Conservation (phyloP, 2,113 vertebrate species). For the Plecturocebus donacophilus region DNA sequence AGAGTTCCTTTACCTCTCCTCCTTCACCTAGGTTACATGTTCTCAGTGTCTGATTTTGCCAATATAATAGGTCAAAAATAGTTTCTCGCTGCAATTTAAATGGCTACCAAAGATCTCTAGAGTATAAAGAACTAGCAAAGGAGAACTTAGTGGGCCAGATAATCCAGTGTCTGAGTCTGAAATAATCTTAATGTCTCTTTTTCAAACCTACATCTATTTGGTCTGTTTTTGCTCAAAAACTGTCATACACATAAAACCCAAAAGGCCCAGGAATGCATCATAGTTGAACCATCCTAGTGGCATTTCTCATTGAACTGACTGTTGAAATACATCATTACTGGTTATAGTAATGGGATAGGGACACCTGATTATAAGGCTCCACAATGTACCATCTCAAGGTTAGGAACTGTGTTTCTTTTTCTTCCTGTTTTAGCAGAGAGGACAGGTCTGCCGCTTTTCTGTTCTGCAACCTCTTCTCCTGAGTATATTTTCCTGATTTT, state of each 20-base stretch:
- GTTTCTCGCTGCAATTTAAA: neutral
- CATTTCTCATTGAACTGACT: neutral
- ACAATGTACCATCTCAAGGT: neutral
- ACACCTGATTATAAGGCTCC: neutral
- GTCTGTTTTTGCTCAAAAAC: neutral
- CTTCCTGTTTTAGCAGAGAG: neutral
- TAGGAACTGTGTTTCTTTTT: neutral
- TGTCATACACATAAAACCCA: neutral
- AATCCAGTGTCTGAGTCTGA: neutral
- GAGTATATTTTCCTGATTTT: neutral
- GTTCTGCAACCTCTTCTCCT: neutral
- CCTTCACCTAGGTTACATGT: neutral
- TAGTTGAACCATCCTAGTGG: neutral
- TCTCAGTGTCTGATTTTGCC: neutral
- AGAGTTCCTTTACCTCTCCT: neutral
- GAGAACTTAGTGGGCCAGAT: neutral
- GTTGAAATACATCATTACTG: neutral
- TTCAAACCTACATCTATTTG: neutral
- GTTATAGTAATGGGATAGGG: neutral
- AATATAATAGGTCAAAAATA: neutral
- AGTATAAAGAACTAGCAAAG: neutral
- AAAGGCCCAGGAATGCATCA: constrained; percentile 14
- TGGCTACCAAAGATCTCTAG: neutral
- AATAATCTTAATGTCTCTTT: constrained; percentile 5
- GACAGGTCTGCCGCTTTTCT: neutral